phyloP scores from a whole-genome alignment of 1,140 invertebrate species.

The Zaprionus taronus region DNA sequence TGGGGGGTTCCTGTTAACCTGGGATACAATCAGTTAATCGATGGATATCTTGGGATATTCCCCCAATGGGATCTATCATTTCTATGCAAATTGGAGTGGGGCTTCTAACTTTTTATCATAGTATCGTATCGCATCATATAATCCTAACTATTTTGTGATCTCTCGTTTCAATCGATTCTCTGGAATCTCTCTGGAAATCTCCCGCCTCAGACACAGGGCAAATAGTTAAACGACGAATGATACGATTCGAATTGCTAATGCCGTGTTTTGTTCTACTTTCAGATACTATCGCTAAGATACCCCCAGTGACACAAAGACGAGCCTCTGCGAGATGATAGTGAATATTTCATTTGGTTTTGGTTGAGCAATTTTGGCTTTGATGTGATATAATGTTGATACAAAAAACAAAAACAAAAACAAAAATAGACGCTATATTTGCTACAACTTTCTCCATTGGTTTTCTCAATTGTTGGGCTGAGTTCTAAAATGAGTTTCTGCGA shows the following conservation, averaged over 20 bases:
- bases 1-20: background rate
- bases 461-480: constrained; percentile 17
- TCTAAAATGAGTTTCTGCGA: constrained; percentile 7
- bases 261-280: constrained; percentile 54
- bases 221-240: constrained; percentile 17
- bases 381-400: constrained; percentile 44
- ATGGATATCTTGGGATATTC: background rate
- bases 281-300: constrained; percentile 68
- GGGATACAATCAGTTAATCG: background rate
- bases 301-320: constrained; percentile 15
- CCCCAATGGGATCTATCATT: background rate
- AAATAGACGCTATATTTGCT: constrained; percentile 45
- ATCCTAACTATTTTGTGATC: constrained; percentile 3
- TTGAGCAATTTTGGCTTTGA: constrained; percentile 45
- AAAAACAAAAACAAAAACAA: constrained; percentile 3
- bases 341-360: constrained; percentile 32
- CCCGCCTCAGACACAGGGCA: constrained; percentile 48
- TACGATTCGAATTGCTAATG: constrained; percentile 34
- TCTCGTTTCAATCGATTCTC: background rate
- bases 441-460: constrained; percentile 40
- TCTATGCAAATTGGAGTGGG: background rate
- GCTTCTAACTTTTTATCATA: background rate
- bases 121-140: background rate
- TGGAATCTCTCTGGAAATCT: constrained; percentile 4
- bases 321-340: constrained; percentile 15